Conservation (phyloP, 2,113 vertebrate species). For the Cacatua alba region DNA sequence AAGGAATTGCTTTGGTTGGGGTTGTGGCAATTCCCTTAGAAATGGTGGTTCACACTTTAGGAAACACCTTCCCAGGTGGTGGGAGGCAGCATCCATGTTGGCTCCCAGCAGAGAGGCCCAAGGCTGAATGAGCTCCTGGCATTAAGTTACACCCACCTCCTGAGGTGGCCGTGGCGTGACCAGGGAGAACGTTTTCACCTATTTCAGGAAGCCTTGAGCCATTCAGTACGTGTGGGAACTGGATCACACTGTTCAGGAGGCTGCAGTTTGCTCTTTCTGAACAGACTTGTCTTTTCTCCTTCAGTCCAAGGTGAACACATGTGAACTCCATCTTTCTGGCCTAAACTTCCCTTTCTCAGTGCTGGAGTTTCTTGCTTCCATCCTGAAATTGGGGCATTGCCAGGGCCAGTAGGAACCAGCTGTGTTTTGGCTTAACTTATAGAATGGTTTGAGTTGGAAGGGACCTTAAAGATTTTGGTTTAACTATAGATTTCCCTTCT, state of each 20-base stretch:
- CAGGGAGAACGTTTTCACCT: background rate
- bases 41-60: background rate
- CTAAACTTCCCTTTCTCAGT: background rate
- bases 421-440: background rate
- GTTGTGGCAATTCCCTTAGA: accelerated
- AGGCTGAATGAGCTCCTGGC: background rate
- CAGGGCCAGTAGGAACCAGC: background rate
- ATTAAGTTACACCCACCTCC: constrained; percentile 26
- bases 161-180: background rate
- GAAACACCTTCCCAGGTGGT: background rate
- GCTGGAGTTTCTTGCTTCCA: background rate
- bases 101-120: background rate
- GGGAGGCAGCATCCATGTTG: background rate
- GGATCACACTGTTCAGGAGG: background rate
- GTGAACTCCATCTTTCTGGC: background rate
- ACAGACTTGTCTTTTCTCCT: background rate
- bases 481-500: background rate
- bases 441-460: background rate
- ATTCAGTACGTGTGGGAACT: background rate
- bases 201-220: background rate
- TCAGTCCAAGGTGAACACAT: background rate
- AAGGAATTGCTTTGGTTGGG: background rate
- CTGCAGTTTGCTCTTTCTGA: background rate
- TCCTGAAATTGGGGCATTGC: background rate
- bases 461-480: background rate